These are phyloP conservation scores for Pyrgus malvae DNA, from an alignment of 2,888 invertebrate species.

Conservation along the genomic window DNA sequence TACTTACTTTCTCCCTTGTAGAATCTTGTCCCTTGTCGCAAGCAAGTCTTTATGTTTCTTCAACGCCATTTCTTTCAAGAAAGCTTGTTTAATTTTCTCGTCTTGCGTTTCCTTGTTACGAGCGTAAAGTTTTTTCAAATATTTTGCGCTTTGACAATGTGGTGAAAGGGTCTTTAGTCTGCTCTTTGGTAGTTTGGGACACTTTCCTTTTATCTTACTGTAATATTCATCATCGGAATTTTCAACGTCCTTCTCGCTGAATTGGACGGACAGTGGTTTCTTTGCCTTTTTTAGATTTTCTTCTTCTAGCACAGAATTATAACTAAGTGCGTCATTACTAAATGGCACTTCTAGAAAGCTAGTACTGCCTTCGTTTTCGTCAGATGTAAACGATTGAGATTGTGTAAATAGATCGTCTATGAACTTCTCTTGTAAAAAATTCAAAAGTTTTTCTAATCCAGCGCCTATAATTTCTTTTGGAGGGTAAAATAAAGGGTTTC, in stretches of 20 bases:
- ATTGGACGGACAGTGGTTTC: conserved; percentile 48
- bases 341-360: conserved; percentile 38
- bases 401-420: conserved; percentile 50
- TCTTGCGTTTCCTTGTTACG: conserved; percentile 48
- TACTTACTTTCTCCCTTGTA: conserved; percentile 83
- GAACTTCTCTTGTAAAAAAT: conserved; percentile 61
- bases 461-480: conserved; percentile 73
- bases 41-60: conserved; percentile 81
- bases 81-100: conserved; percentile 59
- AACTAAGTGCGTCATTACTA: conserved; percentile 52
- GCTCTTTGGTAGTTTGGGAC: conserved; percentile 61
- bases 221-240: conserved; percentile 53
- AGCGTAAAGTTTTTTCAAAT: conserved; percentile 48
- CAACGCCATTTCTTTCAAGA: conserved; percentile 74
- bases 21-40: conserved; percentile 74
- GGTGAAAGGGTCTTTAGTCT: conserved; percentile 63
- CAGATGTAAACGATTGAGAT: conserved; percentile 57
- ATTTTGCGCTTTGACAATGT: conserved; percentile 70
- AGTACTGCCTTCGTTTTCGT: conserved; percentile 38
- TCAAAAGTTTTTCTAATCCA: conserved; percentile 66
- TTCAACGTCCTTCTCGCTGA: conserved; percentile 56
- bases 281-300: conserved; percentile 44
- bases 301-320: conserved; percentile 64
- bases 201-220: conserved; percentile 56
- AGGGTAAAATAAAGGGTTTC: conserved; percentile 84